Base-by-base conservation (phyloP, 2,797 vertebrate species). In the Phoeniculus purpureus region DNA sequence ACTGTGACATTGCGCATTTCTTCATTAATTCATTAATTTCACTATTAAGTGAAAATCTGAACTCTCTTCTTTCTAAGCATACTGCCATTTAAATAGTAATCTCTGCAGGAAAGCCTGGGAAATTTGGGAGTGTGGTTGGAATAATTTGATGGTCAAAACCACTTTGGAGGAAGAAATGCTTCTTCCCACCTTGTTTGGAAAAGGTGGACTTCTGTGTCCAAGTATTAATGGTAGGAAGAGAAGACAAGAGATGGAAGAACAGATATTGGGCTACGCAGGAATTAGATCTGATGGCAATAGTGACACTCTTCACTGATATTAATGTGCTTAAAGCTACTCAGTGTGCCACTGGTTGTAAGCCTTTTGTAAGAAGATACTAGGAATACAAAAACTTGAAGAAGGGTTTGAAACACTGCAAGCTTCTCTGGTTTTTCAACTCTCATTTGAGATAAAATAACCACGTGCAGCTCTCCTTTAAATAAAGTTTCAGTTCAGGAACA, bases 291-390 rank as follows among this genome's bases (percentile, higher is more conserved):
- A n/a, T 45, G 8, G 25, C 10, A 72, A 79, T 15, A 87, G 13
- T 79, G 54, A 58, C n/a, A 60, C 8, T 12, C 4, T 68, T 76
- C 45, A 66, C 22, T 74, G 5, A 61, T 43, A 76, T 12, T 64
- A 27, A n/a, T n/a, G 7, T n/a, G 15, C 58, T 84, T 74, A 74
- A 75, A 7, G 7, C 7, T 80, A 27, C 7, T 62, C 26, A 64
- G 9, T 0, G 0, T 48, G 10, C 74, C 25, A 80, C 27, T 73
- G 51, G 43, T 14, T 64, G 26, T 17, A 68, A 27, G 14, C 8
- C 7, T 95, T 87, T 47, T 60, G 16, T 47, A 50, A 62, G 15
- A 31, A 81, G 9, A 65, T 27, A 14, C 3, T 47, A 29, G 62
- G 20, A 80, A 75, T 32, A 51, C 2, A 61, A 27, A 76, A 71